Conservation (phyloP, 2,113 vertebrate species). For the Corythornis cristatus region DNA sequence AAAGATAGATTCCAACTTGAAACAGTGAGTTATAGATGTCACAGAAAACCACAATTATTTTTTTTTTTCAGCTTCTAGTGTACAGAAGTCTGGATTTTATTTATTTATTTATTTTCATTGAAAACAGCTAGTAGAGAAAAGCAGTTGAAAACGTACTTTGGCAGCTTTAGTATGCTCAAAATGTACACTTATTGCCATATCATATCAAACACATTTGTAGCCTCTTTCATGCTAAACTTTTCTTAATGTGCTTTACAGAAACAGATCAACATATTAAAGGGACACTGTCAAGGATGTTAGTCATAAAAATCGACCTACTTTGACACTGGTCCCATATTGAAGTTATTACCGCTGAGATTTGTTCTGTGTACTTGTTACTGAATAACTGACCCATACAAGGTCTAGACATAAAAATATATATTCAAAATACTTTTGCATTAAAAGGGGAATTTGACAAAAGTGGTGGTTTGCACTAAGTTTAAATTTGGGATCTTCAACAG, state of each 20-base stretch:
- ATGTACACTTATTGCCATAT: conserved; percentile 66
- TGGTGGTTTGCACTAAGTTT: background rate
- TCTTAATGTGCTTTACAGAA: conserved; percentile 66
- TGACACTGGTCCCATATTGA: background rate
- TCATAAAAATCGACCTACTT: conserved; percentile 61
- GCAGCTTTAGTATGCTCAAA: conserved; percentile 65
- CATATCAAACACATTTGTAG: conserved; percentile 69
- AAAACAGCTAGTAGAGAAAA: conserved; percentile 55
- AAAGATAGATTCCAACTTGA: conserved; percentile 25
- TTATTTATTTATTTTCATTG: conserved; percentile 38
- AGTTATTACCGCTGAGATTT: conserved; percentile 1
- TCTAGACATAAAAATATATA: background rate
- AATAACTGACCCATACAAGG: background rate
- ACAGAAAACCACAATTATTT: background rate
- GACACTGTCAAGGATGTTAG: conserved; percentile 51
- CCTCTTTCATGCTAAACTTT: conserved; percentile 64
- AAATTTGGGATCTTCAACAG: background rate
- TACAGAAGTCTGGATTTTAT: background rate
- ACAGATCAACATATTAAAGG: conserved; percentile 69
- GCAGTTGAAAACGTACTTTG: conserved; percentile 45
- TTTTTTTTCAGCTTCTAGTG: conserved; percentile 31
- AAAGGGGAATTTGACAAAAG: background rate
- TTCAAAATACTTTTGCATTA: background rate
- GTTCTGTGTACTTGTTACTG: background rate
- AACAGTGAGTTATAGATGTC: background rate